Conservation (phyloP, 2,113 vertebrate species). For the Burhinus bistriatus region DNA sequence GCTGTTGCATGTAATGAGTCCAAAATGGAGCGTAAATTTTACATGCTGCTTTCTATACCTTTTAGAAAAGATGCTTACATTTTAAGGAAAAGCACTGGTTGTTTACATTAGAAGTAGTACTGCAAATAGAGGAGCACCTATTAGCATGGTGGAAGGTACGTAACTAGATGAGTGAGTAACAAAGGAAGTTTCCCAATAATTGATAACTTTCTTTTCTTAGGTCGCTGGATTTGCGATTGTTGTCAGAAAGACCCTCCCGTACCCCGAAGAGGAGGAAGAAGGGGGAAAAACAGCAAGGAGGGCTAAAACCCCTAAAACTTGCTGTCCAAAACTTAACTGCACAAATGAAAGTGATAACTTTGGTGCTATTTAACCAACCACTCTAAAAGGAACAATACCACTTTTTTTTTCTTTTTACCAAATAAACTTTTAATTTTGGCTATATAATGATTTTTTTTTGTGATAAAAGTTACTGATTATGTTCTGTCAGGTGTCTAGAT, state of each 20-base stretch:
- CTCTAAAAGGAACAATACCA: conserved; percentile 65
- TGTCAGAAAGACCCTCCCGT: conserved; percentile 85
- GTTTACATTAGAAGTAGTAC: neutral
- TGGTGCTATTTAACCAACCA: conserved; percentile 76
- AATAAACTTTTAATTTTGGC: conserved; percentile 75
- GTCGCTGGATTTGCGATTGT: conserved; percentile 96
- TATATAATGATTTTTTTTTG: conserved; percentile 20
- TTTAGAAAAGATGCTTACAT: neutral
- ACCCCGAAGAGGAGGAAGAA: conserved; percentile 88
- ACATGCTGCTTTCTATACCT: neutral
- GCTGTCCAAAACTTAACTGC: conserved; percentile 45
- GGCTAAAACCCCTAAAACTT: conserved; percentile 61
- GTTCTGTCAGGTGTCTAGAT: neutral
- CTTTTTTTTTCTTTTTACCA: conserved; percentile 64
- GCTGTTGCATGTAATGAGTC: neutral
- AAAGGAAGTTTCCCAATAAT: conserved; percentile 43
- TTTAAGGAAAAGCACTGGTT: neutral
- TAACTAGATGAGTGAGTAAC: neutral
- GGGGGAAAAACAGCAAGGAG: conserved; percentile 88
- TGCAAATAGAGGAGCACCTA: neutral
- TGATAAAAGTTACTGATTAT: neutral
- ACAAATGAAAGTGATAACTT: conserved; percentile 54
- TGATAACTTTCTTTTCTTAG: conserved; percentile 75
- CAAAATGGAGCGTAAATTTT: neutral
- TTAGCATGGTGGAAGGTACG: neutral